Conservation (phyloP, 2,888 invertebrate genomes). For the Pecten maximus region DNA sequence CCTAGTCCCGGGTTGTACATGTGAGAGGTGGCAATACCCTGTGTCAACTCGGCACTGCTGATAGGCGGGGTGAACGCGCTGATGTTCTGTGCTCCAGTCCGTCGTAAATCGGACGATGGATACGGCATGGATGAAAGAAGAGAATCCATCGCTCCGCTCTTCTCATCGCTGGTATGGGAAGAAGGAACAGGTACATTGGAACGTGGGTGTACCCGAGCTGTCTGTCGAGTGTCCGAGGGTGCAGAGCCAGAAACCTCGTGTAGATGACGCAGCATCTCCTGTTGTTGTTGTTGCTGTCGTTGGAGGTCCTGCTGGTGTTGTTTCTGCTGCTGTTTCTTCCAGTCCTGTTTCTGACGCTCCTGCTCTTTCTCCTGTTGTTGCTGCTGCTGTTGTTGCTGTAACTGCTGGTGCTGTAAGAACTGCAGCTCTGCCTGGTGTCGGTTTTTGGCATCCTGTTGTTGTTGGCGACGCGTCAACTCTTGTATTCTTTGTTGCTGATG, state of each 20-base stretch:
- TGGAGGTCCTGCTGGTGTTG: conserved; percentile 63
- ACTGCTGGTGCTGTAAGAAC: conserved; percentile 55
- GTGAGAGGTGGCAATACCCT: conserved; percentile 54
- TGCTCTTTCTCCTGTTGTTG: conserved; percentile 58
- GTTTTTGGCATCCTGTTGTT: conserved; percentile 58
- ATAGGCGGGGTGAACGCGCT: conserved; percentile 67
- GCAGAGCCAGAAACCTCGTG: conserved; percentile 43
- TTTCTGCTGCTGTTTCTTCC: conserved; percentile 56
- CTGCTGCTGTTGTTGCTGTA: conserved; percentile 57
- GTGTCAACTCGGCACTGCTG: conserved; percentile 55
- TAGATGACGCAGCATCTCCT: conserved; percentile 43
- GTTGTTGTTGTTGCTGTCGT: conserved; percentile 53
- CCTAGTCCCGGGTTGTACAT: conserved; percentile 54
- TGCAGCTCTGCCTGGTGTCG: conserved; percentile 49
- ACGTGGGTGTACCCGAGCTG: conserved; percentile 48
- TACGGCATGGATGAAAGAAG: conserved; percentile 52
- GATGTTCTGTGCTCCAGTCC: conserved; percentile 59
- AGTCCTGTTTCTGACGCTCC: conserved; percentile 53
- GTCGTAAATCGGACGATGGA: conserved; percentile 60
- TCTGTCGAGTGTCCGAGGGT: conserved; percentile 49
- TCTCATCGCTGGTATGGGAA: conserved; percentile 40
- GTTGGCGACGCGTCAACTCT: conserved; percentile 54
- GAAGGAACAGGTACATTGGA: conserved; percentile 45
- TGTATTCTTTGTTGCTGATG: background rate
- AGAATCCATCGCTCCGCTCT: conserved; percentile 48